phyloP scores from a whole-genome alignment of 1,140 invertebrate genomes.

The Nebria ingens region DNA sequence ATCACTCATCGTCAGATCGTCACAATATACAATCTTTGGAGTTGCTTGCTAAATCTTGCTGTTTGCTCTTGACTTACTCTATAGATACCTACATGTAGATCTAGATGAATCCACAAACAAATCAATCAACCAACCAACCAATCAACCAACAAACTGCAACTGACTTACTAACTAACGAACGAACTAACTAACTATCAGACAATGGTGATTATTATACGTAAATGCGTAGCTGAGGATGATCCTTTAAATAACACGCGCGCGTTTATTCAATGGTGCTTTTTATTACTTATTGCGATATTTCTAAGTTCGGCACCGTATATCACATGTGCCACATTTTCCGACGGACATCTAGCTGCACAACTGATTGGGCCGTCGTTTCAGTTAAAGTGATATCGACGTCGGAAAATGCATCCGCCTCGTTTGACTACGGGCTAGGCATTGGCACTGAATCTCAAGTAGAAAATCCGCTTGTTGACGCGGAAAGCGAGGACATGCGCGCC shows the following conservation, averaged over 20 bases:
- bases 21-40: too few species aligned
- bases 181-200: too few species aligned
- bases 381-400: conserved; percentile 38
- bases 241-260: background rate
- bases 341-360: background rate
- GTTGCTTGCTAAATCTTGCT: too few species aligned
- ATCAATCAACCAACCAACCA: too few species aligned
- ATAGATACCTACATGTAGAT: too few species aligned
- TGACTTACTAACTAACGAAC: too few species aligned
- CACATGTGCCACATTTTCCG: too few species aligned
- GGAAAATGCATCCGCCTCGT: conserved; percentile 32
- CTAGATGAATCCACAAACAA: too few species aligned
- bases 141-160: too few species aligned
- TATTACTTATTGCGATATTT: conserved; percentile 14
- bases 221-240: too few species aligned
- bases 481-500: conserved; percentile 30
- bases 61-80: too few species aligned
- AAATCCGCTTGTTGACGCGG: conserved; percentile 33
- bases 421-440: conserved; percentile 29
- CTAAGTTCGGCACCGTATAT: background rate
- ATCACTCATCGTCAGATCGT: background rate
- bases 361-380: conserved; percentile 34
- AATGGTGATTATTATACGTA: too few species aligned
- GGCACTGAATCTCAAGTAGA: conserved; percentile 25
- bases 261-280: conserved; percentile 18